Evolutionary conservation across 2,113 vertebrate genomes (phyloP), one percentile per base, ranked within the genome.

Genomic region (Pagrus major): DNA sequence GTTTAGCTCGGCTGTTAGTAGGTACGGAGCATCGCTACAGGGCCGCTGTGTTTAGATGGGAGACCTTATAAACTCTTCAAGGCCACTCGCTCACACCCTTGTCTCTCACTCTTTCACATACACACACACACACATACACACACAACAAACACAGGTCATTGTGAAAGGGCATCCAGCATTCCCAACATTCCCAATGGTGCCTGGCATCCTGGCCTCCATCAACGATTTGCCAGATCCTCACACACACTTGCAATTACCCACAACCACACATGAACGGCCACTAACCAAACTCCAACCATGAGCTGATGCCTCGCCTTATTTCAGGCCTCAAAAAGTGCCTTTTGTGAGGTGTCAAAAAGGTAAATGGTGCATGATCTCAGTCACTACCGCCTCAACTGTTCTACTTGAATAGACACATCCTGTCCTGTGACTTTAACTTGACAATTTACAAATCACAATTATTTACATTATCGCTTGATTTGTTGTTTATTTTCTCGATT

Each of bases 161-260:
- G 66, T 72, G 64, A 90, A 89, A 90, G 89, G 88, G 64, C 88
- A 89, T 60, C 59, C 72, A 73, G 63, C 90, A 94, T 91, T 92
- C 93, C 85, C 90, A 58, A 39, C 88, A 93, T 93, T 93, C 90
- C 83, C 84, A 0, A 29, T 72, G 76, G 85, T 89, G 82, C 88
- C 86, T 89, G 84, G 88, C 83, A 91, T 89, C 60, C 90, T 87
- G 77, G 76, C 72, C 84, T 76, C 49, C 42, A 8, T 90, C 89
- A 88, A 52, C 8, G 85, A 88, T 84, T 78, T 87, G 77, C 73
- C 84, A 86, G 87, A 86, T 74, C 79, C 27, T 58, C 46, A 64
- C 41, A 58, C 16, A 27, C 47, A 56, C 42, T 27, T 16, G 29
- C 51, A 65, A 21, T 44, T 65, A 71, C 67, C 29, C 66, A 55